phyloP scores from a whole-genome alignment of 2,113 vertebrate genomes.

The Pedetes capensis region DNA sequence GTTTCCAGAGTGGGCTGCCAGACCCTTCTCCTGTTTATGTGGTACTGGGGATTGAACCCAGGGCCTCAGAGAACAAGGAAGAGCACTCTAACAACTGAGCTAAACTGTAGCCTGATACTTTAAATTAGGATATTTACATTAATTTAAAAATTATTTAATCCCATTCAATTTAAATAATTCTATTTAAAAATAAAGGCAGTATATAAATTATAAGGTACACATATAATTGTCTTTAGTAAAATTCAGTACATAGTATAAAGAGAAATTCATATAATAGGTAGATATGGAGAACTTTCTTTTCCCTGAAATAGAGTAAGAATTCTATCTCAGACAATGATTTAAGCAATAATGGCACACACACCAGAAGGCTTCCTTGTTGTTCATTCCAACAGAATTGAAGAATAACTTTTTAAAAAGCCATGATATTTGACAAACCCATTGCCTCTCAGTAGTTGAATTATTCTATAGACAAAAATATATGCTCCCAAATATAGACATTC shows the following conservation, averaged over 20 bases:
- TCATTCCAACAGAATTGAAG: background rate
- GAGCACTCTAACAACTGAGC: too few relatives aligned
- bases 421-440: background rate
- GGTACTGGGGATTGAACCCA: too few relatives aligned
- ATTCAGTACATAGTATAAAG: background rate
- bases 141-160: background rate
- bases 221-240: background rate
- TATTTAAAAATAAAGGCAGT: background rate
- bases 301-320: background rate
- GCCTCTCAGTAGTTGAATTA: background rate
- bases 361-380: background rate
- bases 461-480: background rate
- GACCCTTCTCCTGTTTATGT: too few relatives aligned
- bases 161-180: background rate
- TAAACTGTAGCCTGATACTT: too few relatives aligned
- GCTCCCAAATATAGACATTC: background rate
- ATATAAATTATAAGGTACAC: background rate
- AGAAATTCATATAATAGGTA: background rate
- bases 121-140: background rate
- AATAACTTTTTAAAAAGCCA: background rate
- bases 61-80: too few relatives aligned
- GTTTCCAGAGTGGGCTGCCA: too few relatives aligned
- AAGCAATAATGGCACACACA: background rate
- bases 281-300: background rate
- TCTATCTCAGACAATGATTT: background rate